Evolutionary conservation across 2,113 vertebrate species (phyloP).

Genomic region (Taxidea taxus): DNA sequence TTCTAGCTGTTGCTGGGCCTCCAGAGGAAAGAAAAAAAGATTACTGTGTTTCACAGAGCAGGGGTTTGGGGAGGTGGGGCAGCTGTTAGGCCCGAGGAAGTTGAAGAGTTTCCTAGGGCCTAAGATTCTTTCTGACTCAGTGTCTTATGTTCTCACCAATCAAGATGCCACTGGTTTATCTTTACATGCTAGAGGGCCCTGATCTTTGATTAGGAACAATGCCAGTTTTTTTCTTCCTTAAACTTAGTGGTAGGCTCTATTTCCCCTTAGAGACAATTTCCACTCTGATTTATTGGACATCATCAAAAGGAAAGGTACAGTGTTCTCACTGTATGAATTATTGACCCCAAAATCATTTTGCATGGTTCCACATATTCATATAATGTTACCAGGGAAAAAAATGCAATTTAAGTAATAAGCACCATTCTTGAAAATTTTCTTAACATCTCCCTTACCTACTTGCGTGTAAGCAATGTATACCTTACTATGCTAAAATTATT

Average conservation of each 20-base stretch:
- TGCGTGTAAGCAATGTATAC: not conserved
- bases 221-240: not conserved
- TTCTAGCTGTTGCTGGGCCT: not conserved
- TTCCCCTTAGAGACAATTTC: not conserved
- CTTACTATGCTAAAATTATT: not conserved
- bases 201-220: not conserved
- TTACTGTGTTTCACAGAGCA: not conserved
- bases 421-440: not conserved
- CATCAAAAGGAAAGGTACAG: not conserved
- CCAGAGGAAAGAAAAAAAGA: not conserved
- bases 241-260: not conserved
- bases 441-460: not conserved
- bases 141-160: not conserved
- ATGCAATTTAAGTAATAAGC: not conserved
- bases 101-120: not conserved
- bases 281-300: not conserved
- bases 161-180: not conserved
- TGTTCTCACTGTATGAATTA: not conserved
- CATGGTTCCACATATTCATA: not conserved
- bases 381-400: not conserved
- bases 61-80: not conserved
- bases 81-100: not conserved
- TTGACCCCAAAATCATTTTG: conserved; percentile 3
- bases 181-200: not conserved
- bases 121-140: not conserved